Evolutionary conservation across 1,140 invertebrate genomes (phyloP).

Genomic region (Holcopasites calliopsidis): DNA sequence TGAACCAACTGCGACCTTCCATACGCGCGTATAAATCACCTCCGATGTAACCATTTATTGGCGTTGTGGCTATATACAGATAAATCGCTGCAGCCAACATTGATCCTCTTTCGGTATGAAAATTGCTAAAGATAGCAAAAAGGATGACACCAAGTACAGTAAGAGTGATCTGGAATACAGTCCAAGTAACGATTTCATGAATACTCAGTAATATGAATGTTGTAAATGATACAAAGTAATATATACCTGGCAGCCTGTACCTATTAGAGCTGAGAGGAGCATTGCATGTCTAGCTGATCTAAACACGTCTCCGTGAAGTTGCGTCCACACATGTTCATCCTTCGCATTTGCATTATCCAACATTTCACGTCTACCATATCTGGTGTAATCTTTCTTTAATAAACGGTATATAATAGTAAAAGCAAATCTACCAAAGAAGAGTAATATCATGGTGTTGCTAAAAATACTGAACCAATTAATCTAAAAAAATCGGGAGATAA

Average conservation of each 20-base stretch:
- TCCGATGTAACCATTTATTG: constrained; percentile 98
- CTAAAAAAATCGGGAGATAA: constrained; percentile 76
- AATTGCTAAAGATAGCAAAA: constrained; percentile 97
- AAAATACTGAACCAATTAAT: constrained; percentile 99
- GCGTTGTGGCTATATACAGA: constrained; percentile 97
- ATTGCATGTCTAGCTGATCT: constrained; percentile 94
- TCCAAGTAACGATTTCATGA: too few species aligned
- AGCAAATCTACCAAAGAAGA: constrained; percentile 98
- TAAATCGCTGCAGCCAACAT: constrained; percentile 98
- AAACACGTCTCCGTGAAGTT: constrained; percentile 99
- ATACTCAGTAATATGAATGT: neutral
- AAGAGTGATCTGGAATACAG: constrained; percentile 83
- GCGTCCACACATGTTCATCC: constrained; percentile 99
- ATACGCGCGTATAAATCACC: constrained; percentile 97
- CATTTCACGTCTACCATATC: constrained; percentile 99
- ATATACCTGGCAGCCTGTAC: constrained; percentile 93
- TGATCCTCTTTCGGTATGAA: constrained; percentile 98
- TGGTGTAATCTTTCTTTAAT: constrained; percentile 98
- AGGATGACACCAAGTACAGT: constrained; percentile 96
- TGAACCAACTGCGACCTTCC: constrained; percentile 97
- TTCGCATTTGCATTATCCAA: constrained; percentile 99
- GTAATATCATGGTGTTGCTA: constrained; percentile 99
- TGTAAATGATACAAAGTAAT: neutral
- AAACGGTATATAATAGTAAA: constrained; percentile 99
- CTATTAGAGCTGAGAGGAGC: constrained; percentile 96